Conservation (phyloP, 92 coral and sea anemone genomes). For the Palythoa caribaeorum region DNA sequence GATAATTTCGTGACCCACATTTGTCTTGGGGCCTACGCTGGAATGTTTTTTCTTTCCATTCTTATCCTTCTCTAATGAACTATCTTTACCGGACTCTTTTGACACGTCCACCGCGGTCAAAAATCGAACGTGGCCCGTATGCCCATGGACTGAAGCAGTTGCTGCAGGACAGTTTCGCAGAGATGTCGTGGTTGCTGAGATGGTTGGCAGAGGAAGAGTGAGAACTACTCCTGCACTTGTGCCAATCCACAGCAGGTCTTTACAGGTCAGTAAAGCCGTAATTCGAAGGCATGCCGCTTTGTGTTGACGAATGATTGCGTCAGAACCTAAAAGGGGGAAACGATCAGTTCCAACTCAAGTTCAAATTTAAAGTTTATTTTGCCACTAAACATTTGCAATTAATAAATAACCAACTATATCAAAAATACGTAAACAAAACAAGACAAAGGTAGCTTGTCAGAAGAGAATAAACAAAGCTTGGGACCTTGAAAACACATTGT, state of each 20-base stretch:
- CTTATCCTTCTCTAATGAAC: constrained; percentile 68
- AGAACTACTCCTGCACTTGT: constrained; percentile 99
- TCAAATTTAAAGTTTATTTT: no score
- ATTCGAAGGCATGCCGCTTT: constrained; percentile 98
- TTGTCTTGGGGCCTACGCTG: constrained; percentile 68
- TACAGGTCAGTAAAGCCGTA: constrained; percentile 93
- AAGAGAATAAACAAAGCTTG: no score
- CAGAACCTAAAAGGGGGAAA: constrained; percentile 79
- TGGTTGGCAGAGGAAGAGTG: constrained; percentile 94
- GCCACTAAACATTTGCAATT: no score
- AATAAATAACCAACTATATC: no score
- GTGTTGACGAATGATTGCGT: constrained; percentile 98
- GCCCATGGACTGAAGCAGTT: constrained; percentile 97
- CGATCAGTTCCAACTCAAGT: neutral
- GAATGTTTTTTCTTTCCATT: constrained; percentile 59
- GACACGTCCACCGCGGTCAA: constrained; percentile 97
- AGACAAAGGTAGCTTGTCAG: no score
- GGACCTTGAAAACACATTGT: no score
- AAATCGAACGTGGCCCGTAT: constrained; percentile 98
- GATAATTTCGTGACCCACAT: constrained; percentile 75
- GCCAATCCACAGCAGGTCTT: constrained; percentile 98
- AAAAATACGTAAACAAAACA: no score
- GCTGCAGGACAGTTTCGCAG: constrained; percentile 93
- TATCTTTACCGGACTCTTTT: constrained; percentile 79
- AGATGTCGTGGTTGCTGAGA: constrained; percentile 93